Conservation (phyloP, 92 coral and sea anemone genomes). For the Epizoanthus scotinus region DNA sequence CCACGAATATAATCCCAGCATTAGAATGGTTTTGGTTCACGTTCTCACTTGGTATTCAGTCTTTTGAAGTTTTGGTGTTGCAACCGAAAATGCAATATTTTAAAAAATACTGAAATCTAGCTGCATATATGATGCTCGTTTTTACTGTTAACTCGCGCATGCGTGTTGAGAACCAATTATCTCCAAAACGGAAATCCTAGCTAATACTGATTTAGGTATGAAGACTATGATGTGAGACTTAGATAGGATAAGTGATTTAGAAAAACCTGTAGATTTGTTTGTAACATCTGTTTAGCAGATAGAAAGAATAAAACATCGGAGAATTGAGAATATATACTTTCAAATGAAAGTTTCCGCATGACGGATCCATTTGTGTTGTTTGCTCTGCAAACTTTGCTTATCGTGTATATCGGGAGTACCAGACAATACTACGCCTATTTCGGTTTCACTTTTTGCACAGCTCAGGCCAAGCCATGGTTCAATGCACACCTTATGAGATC, state of each 20-base stretch:
- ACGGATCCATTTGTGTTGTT: neutral
- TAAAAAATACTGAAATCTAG: neutral
- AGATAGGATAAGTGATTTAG: neutral
- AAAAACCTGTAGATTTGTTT: neutral
- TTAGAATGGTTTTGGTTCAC: neutral
- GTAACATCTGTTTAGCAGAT: too few relatives aligned
- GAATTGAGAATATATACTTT: neutral
- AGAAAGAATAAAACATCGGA: neutral
- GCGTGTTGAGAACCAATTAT: slow-evolving; percentile 10
- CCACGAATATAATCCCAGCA: neutral
- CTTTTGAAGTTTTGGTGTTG: neutral
- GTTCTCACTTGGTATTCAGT: neutral
- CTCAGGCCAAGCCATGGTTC: neutral
- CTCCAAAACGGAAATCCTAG: neutral
- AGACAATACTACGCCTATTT: slow-evolving; percentile 3
- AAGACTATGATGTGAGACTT: neutral
- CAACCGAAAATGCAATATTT: neutral
- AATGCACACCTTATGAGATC: slow-evolving; percentile 6
- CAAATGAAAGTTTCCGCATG: neutral
- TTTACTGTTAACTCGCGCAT: neutral
- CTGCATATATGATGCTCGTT: neutral
- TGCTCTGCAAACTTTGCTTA: too few relatives aligned
- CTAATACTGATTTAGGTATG: too few relatives aligned
- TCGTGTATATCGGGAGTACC: neutral
- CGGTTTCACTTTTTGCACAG: neutral